phyloP scores from a whole-genome alignment of 2,113 vertebrate genomes.

The Ahaetulla prasina region DNA sequence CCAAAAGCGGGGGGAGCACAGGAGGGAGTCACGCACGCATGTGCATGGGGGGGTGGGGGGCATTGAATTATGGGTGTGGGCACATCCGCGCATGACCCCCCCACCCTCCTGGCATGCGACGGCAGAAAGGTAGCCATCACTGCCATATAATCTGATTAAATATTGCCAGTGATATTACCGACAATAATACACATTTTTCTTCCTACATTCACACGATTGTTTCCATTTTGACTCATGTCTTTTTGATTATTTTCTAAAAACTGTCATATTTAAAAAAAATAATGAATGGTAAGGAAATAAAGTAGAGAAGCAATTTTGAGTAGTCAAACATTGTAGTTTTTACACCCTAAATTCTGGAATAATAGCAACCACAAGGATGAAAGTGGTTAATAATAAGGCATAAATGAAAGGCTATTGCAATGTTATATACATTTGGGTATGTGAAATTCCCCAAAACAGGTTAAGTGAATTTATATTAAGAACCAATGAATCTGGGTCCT shows the following conservation, averaged over 20 bases:
- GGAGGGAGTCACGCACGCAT: too few relatives aligned
- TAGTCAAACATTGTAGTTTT: not conserved
- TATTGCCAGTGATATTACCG: not conserved
- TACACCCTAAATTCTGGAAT: not conserved
- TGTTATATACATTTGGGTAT: not conserved
- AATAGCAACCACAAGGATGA: not conserved
- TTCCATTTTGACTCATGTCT: not conserved
- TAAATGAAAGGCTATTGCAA: not conserved
- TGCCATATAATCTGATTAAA: not conserved
- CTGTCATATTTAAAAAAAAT: not conserved
- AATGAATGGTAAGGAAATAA: not conserved
- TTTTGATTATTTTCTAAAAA: not conserved
- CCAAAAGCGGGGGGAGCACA: too few relatives aligned
- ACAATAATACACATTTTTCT: not conserved
- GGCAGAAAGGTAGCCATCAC: too few relatives aligned
- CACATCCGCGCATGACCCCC: too few relatives aligned
- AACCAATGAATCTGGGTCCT: not conserved
- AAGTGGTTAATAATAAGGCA: not conserved
- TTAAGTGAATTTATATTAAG: not conserved
- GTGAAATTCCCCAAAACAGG: not conserved
- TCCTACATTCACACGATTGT: not conserved
- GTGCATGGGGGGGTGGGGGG: too few relatives aligned
- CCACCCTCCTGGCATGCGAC: too few relatives aligned
- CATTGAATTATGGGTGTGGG: too few relatives aligned
- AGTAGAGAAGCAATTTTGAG: not conserved